These are phyloP conservation scores for Rousettus madagascariensis DNA, from an alignment of 2,797 vertebrate genomes.

Conservation along the genomic window DNA sequence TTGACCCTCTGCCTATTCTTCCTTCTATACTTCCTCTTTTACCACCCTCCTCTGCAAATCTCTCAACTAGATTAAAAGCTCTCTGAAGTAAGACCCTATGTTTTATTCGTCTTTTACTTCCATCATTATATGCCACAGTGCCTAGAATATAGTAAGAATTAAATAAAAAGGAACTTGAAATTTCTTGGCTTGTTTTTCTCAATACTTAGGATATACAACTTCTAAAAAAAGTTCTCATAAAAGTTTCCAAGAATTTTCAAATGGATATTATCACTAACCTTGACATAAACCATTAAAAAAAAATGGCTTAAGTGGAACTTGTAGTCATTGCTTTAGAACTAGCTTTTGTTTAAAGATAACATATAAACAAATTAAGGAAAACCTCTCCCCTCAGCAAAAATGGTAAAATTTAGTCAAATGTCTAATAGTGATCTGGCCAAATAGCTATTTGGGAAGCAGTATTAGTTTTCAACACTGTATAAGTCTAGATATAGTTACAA, in stretches of 20 bases:
- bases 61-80: neutral
- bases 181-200: neutral
- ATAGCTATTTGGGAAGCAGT: neutral
- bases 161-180: neutral
- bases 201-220: neutral
- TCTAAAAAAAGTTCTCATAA: neutral
- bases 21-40: neutral
- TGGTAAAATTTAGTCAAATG: conserved; percentile 15
- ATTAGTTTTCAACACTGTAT: neutral
- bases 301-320: neutral
- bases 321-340: conserved; percentile 27
- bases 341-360: conserved; percentile 55
- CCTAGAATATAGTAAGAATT: neutral
- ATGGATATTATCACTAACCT: neutral
- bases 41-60: neutral
- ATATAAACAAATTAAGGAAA: neutral
- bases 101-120: neutral
- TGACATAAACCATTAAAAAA: neutral
- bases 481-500: neutral
- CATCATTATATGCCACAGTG: neutral
- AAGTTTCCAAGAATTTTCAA: conserved; percentile 16
- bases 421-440: conserved; percentile 19
- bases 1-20: neutral
- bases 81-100: neutral
- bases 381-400: neutral